Evolutionary conservation across 1,140 invertebrate genomes (phyloP).

Genomic region (Drosophila kikkawai): DNA sequence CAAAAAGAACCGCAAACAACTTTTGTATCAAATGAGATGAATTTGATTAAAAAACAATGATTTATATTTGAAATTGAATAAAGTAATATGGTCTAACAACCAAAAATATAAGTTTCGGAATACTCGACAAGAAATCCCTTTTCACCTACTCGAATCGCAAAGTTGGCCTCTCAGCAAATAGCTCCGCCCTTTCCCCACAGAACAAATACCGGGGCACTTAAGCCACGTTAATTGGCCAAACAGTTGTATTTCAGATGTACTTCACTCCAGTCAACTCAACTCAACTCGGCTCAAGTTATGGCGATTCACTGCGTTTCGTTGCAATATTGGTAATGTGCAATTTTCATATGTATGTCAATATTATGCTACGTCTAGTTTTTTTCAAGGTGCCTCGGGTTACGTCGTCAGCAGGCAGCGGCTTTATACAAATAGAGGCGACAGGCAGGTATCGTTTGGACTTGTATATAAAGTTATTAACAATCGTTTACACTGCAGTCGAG

Average conservation of each 20-base stretch:
- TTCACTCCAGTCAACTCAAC: conserved; percentile 3
- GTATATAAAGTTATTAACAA: conserved; percentile 69
- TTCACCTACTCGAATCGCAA: not conserved
- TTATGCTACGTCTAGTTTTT: conserved; percentile 61
- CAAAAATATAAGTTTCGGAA: too few relatives aligned
- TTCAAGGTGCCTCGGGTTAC: conserved; percentile 72
- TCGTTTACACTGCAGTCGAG: conserved; percentile 50
- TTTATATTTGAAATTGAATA: too few relatives aligned
- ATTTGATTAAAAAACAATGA: too few relatives aligned
- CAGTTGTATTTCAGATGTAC: conserved; percentile 29
- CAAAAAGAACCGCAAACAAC: not conserved
- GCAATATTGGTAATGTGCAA: conserved; percentile 54
- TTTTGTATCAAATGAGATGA: too few relatives aligned
- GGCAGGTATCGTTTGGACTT: conserved; percentile 19
- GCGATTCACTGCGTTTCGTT: conserved; percentile 40
- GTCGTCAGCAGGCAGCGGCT: conserved; percentile 27
- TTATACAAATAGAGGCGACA: conserved; percentile 23
- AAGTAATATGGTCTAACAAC: too few relatives aligned
- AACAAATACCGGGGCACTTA: conserved; percentile 32
- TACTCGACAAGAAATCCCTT: not conserved
- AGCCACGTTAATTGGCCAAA: conserved; percentile 40
- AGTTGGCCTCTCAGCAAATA: not conserved
- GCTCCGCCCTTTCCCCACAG: not conserved
- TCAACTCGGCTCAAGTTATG: conserved; percentile 13
- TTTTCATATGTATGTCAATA: conserved; percentile 75